Percentiles rank a stretch among this genome's conserved stretches.
These are phyloP conservation scores for Rhadinocentrus ornatus DNA, from an alignment of 2,797 vertebrate species.

Conservation along the genomic window DNA sequence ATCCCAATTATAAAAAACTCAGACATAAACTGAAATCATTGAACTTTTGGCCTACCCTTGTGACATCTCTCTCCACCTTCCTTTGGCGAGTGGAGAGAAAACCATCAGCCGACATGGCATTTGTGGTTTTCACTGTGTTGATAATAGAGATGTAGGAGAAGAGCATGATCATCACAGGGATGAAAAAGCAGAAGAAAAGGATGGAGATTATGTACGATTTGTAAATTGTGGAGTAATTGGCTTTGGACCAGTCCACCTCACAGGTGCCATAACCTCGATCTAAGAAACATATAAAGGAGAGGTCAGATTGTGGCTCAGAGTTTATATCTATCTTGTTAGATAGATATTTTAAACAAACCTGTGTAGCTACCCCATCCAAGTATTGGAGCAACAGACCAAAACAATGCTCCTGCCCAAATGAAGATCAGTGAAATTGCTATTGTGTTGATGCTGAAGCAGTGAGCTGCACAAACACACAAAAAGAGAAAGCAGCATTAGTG, in stretches of 20 bases:
- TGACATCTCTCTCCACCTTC: slow-evolving; percentile 86
- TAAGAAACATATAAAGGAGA: slow-evolving; percentile 47
- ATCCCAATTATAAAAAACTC: background rate
- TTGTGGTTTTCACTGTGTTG: slow-evolving; percentile 89
- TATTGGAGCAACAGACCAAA: slow-evolving; percentile 90
- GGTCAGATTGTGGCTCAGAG: slow-evolving; percentile 5
- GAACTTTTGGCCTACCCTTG: slow-evolving; percentile 73
- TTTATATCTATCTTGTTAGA: background rate
- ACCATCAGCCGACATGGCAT: slow-evolving; percentile 81
- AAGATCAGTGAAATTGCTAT: slow-evolving; percentile 83
- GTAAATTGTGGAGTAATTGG: slow-evolving; percentile 90
- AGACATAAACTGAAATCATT: slow-evolving; percentile 1
- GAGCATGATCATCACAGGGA: slow-evolving; percentile 86
- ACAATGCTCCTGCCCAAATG: slow-evolving; percentile 88
- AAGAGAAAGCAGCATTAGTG: slow-evolving; percentile 6
- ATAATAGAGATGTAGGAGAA: slow-evolving; percentile 88
- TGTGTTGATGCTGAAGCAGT: slow-evolving; percentile 85
- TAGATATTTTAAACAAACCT: slow-evolving; percentile 76
- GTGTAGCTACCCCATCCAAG: slow-evolving; percentile 94
- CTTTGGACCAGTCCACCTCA: slow-evolving; percentile 92
- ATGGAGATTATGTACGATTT: slow-evolving; percentile 90
- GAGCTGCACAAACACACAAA: slow-evolving; percentile 76
- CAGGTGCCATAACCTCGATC: slow-evolving; percentile 90
- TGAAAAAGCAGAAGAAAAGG: slow-evolving; percentile 89
- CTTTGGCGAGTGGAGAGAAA: slow-evolving; percentile 85